Evolutionary conservation across 2,797 vertebrate genomes (phyloP).

Genomic region (Merluccius polli): DNA sequence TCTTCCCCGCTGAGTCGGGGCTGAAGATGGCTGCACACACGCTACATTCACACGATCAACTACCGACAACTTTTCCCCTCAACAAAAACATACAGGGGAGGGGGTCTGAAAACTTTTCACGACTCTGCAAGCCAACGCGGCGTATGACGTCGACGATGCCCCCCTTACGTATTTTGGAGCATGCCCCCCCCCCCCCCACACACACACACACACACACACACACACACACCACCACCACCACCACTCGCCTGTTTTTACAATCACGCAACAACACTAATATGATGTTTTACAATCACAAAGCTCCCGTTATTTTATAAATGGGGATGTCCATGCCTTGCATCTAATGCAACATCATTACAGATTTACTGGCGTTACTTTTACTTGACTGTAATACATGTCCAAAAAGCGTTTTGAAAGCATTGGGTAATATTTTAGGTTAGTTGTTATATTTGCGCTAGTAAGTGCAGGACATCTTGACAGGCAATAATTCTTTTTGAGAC

Average conservation of each 20-base stretch:
- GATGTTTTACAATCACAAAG: not conserved
- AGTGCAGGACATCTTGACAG: slow-evolving; percentile 1
- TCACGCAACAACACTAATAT: too few relatives aligned
- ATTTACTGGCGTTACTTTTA: not conserved
- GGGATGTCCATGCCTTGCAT: not conserved
- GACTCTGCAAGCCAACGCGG: slow-evolving; percentile 73
- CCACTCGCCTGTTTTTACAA: too few relatives aligned
- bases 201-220: not conserved
- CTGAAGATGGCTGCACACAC: slow-evolving; percentile 27
- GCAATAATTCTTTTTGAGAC: not conserved
- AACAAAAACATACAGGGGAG: slow-evolving; percentile 51
- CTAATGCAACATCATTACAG: not conserved
- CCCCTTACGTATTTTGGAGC: slow-evolving; percentile 35
- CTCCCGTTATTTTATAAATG: not conserved
- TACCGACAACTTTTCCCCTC: slow-evolving; percentile 62
- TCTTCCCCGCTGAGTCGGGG: slow-evolving; percentile 40
- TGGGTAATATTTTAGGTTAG: not conserved
- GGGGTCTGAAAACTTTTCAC: slow-evolving; percentile 66
- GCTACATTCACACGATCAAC: slow-evolving; percentile 61
- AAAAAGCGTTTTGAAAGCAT: not conserved
- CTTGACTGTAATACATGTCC: not conserved
- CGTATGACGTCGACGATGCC: slow-evolving; percentile 70
- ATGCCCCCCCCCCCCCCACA: not conserved
- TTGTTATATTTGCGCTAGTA: not conserved
- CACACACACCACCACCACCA: too few relatives aligned